Conservation (phyloP, 2,888 invertebrate genomes). For the Liopterus haemorrhoidalis region DNA sequence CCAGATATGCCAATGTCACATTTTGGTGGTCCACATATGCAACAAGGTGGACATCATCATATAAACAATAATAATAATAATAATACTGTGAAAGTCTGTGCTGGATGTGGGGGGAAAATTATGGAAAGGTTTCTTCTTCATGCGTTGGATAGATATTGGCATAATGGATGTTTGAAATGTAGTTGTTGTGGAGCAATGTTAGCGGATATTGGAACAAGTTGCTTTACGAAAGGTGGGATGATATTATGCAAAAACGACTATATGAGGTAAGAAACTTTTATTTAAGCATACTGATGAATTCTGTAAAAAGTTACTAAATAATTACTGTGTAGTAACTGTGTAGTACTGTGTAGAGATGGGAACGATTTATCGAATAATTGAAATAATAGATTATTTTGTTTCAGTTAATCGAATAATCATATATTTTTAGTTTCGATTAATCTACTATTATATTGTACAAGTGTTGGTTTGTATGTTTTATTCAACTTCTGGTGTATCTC, state of each 20-base stretch:
- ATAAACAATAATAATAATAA: constrained; percentile 49
- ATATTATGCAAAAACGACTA: constrained; percentile 94
- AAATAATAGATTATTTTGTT: too few relatives aligned
- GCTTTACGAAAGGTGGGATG: constrained; percentile 89
- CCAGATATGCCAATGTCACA: too few relatives aligned
- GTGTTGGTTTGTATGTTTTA: too few relatives aligned
- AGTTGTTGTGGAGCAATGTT: constrained; percentile 82
- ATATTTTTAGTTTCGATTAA: too few relatives aligned
- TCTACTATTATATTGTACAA: too few relatives aligned
- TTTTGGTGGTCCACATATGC: constrained; percentile 50
- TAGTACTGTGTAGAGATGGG: too few relatives aligned
- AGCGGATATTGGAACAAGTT: constrained; percentile 86
- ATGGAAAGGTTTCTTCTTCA: constrained; percentile 85
- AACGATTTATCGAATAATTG: too few relatives aligned
- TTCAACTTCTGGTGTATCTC: too few relatives aligned
- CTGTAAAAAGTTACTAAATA: too few relatives aligned
- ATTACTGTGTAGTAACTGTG: too few relatives aligned
- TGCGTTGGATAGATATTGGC: constrained; percentile 93
- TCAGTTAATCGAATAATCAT: too few relatives aligned
- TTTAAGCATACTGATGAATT: background rate
- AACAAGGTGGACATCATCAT: constrained; percentile 50
- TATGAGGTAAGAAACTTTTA: constrained; percentile 65
- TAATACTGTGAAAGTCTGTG: constrained; percentile 69
- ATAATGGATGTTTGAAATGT: constrained; percentile 92
- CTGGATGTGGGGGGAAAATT: constrained; percentile 88